phyloP scores from a whole-genome alignment of 2,888 invertebrate species.

The Cyclophora albipunctata region DNA sequence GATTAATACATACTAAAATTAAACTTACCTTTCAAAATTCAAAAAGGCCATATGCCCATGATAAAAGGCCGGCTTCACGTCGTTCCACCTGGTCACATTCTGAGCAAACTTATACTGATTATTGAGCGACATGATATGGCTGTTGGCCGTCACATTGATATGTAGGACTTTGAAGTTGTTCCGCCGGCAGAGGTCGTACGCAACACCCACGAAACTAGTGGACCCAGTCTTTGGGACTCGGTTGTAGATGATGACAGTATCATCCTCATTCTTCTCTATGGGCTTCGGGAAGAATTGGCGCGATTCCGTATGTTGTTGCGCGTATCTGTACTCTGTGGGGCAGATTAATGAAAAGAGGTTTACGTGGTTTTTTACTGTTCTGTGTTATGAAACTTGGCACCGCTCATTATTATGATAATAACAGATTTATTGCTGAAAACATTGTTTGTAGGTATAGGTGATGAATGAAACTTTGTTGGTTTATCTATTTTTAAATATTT shows the following conservation, averaged over 20 bases:
- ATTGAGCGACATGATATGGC: slow-evolving; percentile 93
- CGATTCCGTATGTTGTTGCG: slow-evolving; percentile 48
- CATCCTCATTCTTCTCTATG: slow-evolving; percentile 70
- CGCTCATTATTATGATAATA: too few relatives aligned
- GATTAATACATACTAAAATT: too few relatives aligned
- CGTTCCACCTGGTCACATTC: slow-evolving; percentile 92
- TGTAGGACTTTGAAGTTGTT: slow-evolving; percentile 82
- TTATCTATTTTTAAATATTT: too few relatives aligned
- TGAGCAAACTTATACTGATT: slow-evolving; percentile 93
- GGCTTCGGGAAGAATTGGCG: slow-evolving; percentile 54
- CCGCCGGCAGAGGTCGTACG: slow-evolving; percentile 89
- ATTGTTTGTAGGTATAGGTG: too few relatives aligned
- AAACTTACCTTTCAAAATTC: slow-evolving; percentile 90
- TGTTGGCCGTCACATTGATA: slow-evolving; percentile 96
- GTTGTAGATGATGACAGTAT: slow-evolving; percentile 92
- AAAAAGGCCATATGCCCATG: slow-evolving; percentile 98
- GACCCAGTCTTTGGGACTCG: slow-evolving; percentile 98
- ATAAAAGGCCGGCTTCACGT: slow-evolving; percentile 94
- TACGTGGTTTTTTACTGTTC: too few relatives aligned
- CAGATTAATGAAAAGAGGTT: slow-evolving; percentile 1
- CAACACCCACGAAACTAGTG: slow-evolving; percentile 94
- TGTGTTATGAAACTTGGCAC: too few relatives aligned
- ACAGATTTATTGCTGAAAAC: too few relatives aligned
- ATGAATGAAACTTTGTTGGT: too few relatives aligned
- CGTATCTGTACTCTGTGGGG: slow-evolving; percentile 55